Evolutionary conservation across 92 coral and sea anemone genomes (phyloP).

Genomic region (Epizoanthus rinbou): DNA sequence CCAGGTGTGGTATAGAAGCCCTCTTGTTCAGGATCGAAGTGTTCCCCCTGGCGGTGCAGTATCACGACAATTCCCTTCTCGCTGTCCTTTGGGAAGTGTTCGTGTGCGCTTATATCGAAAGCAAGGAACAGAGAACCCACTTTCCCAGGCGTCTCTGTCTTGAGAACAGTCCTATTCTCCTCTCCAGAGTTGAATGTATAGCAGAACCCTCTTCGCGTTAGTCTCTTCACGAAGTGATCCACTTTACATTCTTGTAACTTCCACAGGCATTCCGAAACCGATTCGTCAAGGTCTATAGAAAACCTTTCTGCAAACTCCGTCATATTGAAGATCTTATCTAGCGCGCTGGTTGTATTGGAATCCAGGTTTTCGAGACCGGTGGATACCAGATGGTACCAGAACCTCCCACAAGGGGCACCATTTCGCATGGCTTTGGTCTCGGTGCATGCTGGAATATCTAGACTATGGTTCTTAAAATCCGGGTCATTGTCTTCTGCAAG

Average conservation of each 20-base stretch:
- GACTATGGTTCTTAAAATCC: not conserved
- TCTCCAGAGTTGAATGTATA: constrained; percentile 25
- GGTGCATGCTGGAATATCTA: constrained; percentile 36
- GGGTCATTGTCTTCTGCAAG: not conserved
- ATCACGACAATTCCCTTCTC: constrained; percentile 20
- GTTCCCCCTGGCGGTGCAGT: constrained; percentile 30
- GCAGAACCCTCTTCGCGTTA: constrained; percentile 3
- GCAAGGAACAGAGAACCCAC: constrained; percentile 2
- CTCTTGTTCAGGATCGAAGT: constrained; percentile 17
- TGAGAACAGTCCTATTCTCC: not conserved
- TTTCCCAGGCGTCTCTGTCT: constrained; percentile 9
- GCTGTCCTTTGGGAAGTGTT: not conserved
- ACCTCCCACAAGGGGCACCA: not conserved
- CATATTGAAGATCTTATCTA: not conserved
- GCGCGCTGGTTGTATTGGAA: not conserved
- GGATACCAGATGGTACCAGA: not conserved
- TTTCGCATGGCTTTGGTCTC: constrained; percentile 3
- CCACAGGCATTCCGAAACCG: constrained; percentile 16
- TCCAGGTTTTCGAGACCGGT: not conserved
- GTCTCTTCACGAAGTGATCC: not conserved
- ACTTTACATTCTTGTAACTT: not conserved
- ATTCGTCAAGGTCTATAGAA: not conserved
- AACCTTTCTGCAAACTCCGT: constrained; percentile 17
- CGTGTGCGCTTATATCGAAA: not conserved
- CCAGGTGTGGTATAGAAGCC: constrained; percentile 26